phyloP scores from a whole-genome alignment of 2,888 invertebrate species.

The Clusia tigrina region DNA sequence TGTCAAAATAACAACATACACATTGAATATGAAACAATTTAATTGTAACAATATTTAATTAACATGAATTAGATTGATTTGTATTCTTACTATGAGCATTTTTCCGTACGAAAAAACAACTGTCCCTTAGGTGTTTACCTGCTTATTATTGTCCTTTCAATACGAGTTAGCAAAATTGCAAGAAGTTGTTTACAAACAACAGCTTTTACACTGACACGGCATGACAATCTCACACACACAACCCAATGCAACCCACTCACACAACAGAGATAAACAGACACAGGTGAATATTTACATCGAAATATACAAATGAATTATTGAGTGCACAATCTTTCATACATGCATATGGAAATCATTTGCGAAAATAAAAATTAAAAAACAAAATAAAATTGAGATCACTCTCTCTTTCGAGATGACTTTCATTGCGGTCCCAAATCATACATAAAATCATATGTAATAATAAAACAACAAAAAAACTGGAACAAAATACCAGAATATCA shows the following conservation, averaged over 20 bases:
- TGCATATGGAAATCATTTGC: not conserved
- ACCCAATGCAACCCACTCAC: not conserved
- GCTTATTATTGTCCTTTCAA: not conserved
- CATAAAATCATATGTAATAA: not conserved
- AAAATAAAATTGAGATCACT: constrained; percentile 5
- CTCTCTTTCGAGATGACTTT: constrained; percentile 19
- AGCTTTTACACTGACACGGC: constrained; percentile 23
- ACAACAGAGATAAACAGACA: not conserved
- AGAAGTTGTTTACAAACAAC: constrained; percentile 39
- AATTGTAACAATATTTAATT: too few species aligned
- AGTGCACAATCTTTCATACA: too few species aligned
- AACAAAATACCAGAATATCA: too few species aligned
- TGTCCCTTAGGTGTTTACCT: too few species aligned
- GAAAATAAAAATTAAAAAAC: not conserved
- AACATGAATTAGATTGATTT: too few species aligned
- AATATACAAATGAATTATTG: not conserved
- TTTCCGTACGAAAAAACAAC: not conserved
- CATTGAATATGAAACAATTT: too few species aligned
- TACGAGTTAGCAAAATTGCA: not conserved
- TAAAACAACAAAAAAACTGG: not conserved
- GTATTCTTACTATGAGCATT: too few species aligned
- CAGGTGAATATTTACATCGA: not conserved
- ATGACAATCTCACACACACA: constrained; percentile 17
- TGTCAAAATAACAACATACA: too few species aligned
- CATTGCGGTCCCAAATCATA: not conserved